phyloP scores from a whole-genome alignment of 2,888 invertebrate genomes.

The Epirrita christyi region DNA sequence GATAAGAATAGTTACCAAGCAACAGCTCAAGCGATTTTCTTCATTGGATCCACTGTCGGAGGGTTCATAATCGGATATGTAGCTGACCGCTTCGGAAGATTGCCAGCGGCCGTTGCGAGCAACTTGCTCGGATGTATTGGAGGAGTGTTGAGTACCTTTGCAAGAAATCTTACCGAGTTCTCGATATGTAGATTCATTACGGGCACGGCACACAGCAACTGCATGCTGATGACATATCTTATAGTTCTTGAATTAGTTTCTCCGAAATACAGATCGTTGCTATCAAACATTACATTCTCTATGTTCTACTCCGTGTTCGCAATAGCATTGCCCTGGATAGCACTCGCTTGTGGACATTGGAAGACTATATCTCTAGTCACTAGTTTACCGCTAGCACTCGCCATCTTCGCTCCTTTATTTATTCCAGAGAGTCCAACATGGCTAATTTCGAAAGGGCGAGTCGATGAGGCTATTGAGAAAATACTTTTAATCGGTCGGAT shows the following conservation, averaged over 20 bases:
- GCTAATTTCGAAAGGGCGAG: slow-evolving; percentile 60
- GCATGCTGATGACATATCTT: slow-evolving; percentile 63
- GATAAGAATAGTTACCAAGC: slow-evolving; percentile 65
- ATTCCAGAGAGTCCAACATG: slow-evolving; percentile 67
- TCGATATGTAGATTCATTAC: slow-evolving; percentile 57
- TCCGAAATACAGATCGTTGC: slow-evolving; percentile 61
- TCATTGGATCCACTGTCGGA: slow-evolving; percentile 61
- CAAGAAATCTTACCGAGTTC: slow-evolving; percentile 55
- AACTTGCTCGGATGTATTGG: slow-evolving; percentile 57
- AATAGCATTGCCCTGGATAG: slow-evolving; percentile 58
- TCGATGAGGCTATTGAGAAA: slow-evolving; percentile 59
- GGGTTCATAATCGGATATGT: slow-evolving; percentile 63
- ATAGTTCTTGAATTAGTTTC: slow-evolving; percentile 63
- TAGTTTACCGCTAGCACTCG: slow-evolving; percentile 56
- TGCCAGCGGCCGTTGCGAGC: slow-evolving; percentile 56
- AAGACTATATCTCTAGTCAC: slow-evolving; percentile 60
- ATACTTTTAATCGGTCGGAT: slow-evolving; percentile 56
- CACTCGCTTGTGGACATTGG: slow-evolving; percentile 62
- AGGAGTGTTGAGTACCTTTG: slow-evolving; percentile 55
- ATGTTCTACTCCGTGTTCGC: slow-evolving; percentile 56
- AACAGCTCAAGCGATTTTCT: slow-evolving; percentile 63
- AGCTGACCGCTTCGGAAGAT: slow-evolving; percentile 61
- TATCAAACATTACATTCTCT: slow-evolving; percentile 60
- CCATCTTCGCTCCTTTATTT: slow-evolving; percentile 54
- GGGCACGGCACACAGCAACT: slow-evolving; percentile 66